Conservation (phyloP, 2,888 invertebrate species). For the Eledona agricola region DNA sequence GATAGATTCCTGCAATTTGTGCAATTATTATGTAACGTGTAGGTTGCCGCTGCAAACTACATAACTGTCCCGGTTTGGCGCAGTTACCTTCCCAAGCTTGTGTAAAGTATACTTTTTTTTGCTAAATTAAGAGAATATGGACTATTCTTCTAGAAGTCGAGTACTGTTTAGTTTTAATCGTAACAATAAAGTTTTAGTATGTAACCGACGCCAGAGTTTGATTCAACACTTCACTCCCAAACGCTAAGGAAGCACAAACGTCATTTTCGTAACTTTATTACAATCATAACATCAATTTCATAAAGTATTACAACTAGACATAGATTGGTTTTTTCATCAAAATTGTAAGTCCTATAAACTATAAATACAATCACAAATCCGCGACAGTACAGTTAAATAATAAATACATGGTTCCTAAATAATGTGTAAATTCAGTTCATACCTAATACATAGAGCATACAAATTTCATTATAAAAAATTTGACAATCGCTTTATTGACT, state of each 20-base stretch:
- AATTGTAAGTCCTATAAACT: too few species aligned
- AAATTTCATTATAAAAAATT: conserved; percentile 37
- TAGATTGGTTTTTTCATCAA: conserved; percentile 29
- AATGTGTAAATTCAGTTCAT: conserved; percentile 33
- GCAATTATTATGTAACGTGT: conserved; percentile 53
- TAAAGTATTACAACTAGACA: conserved; percentile 39
- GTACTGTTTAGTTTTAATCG: conserved; percentile 61
- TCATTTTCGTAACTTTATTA: conserved; percentile 34
- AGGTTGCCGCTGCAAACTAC: conserved; percentile 53
- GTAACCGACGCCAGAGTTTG: conserved; percentile 44
- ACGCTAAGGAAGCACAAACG: conserved; percentile 5
- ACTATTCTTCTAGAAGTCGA: conserved; percentile 62
- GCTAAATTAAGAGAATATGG: conserved; percentile 62
- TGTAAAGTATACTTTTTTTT: conserved; percentile 60
- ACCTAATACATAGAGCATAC: conserved; percentile 24
- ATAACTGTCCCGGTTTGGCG: conserved; percentile 35
- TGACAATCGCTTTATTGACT: conserved; percentile 40
- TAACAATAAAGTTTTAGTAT: conserved; percentile 60
- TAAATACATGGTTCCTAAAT: too few species aligned
- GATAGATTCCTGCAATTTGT: conserved; percentile 53
- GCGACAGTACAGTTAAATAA: too few species aligned
- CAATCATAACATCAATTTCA: conserved; percentile 43
- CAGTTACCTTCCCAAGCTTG: conserved; percentile 51
- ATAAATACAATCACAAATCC: too few species aligned
- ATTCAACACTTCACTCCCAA: conserved; percentile 20